Conservation (phyloP, 2,113 vertebrate species). For the Ia io region DNA sequence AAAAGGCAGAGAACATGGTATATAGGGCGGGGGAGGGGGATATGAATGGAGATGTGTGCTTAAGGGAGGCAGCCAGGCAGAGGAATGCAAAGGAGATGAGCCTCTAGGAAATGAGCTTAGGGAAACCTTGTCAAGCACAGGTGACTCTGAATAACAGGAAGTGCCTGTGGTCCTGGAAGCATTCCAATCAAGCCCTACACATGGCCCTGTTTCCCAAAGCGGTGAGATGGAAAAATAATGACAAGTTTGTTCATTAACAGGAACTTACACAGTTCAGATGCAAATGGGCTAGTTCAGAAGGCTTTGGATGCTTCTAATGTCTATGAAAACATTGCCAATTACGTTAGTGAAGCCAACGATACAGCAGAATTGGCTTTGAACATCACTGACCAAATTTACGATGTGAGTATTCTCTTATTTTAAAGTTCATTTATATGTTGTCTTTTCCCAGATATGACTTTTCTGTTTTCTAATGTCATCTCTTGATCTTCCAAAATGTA, state of each 20-base stretch:
- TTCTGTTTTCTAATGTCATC: not conserved
- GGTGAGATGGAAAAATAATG: not conserved
- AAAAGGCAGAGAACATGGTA: not conserved
- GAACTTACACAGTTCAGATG: conserved; percentile 88
- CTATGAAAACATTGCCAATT: conserved; percentile 93
- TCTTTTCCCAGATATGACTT: not conserved
- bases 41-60: not conserved
- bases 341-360: conserved; percentile 88
- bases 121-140: not conserved
- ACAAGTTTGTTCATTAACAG: conserved; percentile 57
- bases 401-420: conserved; percentile 83
- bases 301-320: conserved; percentile 94
- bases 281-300: conserved; percentile 94
- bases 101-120: not conserved
- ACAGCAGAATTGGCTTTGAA: conserved; percentile 85
- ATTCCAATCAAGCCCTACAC: not conserved
- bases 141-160: not conserved
- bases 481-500: not conserved
- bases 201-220: not conserved
- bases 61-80: not conserved
- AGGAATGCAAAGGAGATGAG: not conserved
- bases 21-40: not conserved
- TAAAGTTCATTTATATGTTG: not conserved
- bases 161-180: not conserved
- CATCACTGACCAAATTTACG: conserved; percentile 87